Percentiles rank a stretch among this genome's conserved stretches.
phyloP scores from a whole-genome alignment of 2,113 vertebrate genomes.

The Eupsittula cactorum region DNA sequence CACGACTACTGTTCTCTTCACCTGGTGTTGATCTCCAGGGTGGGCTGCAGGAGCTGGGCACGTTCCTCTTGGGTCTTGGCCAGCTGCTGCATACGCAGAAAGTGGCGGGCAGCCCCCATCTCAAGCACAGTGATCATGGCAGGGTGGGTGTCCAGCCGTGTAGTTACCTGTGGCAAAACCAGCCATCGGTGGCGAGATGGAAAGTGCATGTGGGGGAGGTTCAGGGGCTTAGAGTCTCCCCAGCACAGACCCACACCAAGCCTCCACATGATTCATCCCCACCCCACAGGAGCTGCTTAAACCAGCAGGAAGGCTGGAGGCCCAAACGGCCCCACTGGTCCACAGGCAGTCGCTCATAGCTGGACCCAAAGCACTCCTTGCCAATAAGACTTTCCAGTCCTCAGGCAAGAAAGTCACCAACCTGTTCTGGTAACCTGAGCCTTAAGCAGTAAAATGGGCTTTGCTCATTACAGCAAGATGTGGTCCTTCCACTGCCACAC shows the following conservation, averaged over 20 bases:
- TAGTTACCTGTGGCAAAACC: slow-evolving; percentile 80
- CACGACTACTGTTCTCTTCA: slow-evolving; percentile 29
- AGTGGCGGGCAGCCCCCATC: slow-evolving; percentile 97
- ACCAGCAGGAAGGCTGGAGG: background rate
- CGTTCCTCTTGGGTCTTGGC: slow-evolving; percentile 89
- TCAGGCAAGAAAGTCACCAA: background rate
- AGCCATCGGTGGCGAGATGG: background rate
- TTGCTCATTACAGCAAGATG: background rate
- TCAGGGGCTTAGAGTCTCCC: background rate
- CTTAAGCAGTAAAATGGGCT: background rate
- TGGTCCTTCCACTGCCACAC: background rate
- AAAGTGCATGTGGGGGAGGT: rapidly evolving
- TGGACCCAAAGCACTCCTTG: background rate
- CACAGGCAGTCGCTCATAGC: background rate
- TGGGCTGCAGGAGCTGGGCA: slow-evolving; percentile 94
- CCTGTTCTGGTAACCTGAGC: background rate
- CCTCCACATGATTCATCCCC: rapidly evolving
- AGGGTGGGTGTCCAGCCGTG: slow-evolving; percentile 91
- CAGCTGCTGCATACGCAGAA: slow-evolving; percentile 95
- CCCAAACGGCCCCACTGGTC: background rate
- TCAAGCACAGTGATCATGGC: slow-evolving; percentile 98
- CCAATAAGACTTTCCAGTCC: background rate
- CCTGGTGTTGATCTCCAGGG: slow-evolving; percentile 94
- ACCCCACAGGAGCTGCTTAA: background rate
- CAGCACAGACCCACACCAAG: background rate